Evolutionary conservation across 2,113 vertebrate species (phyloP).

Genomic region (Chitala chitala): DNA sequence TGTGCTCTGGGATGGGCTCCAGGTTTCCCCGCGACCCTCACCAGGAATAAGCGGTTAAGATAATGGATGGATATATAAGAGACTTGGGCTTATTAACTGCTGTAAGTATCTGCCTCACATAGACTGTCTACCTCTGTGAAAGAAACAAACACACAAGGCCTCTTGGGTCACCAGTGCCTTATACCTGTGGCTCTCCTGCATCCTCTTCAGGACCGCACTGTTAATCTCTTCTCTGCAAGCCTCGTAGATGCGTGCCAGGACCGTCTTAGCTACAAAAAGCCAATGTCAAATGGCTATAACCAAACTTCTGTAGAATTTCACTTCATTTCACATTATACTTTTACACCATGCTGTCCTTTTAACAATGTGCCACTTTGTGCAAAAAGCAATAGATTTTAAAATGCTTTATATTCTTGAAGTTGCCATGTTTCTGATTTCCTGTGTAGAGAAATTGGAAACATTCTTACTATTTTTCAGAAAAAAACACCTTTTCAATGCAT

Average conservation of each 20-base stretch:
- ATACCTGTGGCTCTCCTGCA: conserved; percentile 51
- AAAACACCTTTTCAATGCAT: too few relatives aligned
- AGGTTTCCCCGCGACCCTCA: too few relatives aligned
- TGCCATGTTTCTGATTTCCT: too few relatives aligned
- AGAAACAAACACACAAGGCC: conserved; percentile 42
- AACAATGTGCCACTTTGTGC: too few relatives aligned
- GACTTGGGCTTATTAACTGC: not conserved
- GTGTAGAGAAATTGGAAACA: too few relatives aligned
- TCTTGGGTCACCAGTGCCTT: conserved; percentile 52
- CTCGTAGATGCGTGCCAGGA: conserved; percentile 55
- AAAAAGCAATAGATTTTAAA: too few relatives aligned
- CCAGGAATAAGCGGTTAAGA: too few relatives aligned
- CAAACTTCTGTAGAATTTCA: not conserved
- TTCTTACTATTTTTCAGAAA: too few relatives aligned
- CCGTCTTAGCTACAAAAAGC: conserved; percentile 36
- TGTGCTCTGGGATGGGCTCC: not conserved
- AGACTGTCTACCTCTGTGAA: not conserved
- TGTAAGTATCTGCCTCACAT: not conserved
- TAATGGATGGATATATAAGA: too few relatives aligned
- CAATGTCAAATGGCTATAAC: not conserved
- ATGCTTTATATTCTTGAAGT: too few relatives aligned
- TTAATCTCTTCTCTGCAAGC: conserved; percentile 61
- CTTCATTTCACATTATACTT: not conserved
- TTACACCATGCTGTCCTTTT: not conserved
- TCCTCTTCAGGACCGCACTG: conserved; percentile 51